Evolutionary conservation across 2,888 invertebrate species (phyloP), one percentile per base, ranked within the genome.

Genomic region (Emesis furor): DNA sequence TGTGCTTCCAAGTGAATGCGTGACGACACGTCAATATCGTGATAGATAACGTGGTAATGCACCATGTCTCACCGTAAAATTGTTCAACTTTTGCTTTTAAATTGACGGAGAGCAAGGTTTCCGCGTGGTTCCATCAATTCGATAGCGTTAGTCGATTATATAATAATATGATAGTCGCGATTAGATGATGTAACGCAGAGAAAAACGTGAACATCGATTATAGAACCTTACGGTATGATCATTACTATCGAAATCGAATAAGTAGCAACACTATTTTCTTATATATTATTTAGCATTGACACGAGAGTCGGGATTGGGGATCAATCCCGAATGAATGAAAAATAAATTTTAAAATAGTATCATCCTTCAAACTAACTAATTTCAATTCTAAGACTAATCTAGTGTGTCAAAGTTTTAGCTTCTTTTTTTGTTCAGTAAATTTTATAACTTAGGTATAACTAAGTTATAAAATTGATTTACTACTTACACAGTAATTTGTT

Each of bases 21-120:
- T 86, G 84, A 89, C 88, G 87, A 91, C 91, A 91, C 91, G 85
- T 90, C 90, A 89, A 91, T 91, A 89, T 86, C 85, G 88, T 71
- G 62, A 91, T 90, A 90, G 82, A 90, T 69, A 42, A 24, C 67
- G 65, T 32, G 24, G 51, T 51, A 39, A 75, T 42, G 67, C 17
- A 65, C 78, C 73, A 62, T 73, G 73, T 30, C 79, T 24, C 59
- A 79, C 74, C 79, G 74, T 75, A 67, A 74, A 69, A 79, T 79
- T 55, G 55, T 73, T 69, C 74, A 79, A 79, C 79, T 79, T 69
- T 79, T 79, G 79, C 79, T 79, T 79, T 79, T 79, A 75, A 24
- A 73, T 67, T 55, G 46, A 42, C 51, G 59, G 55, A 32, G 12
- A 39, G 24, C 51, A 37, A 76, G 65, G 51, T 55, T 51, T 3